Conservation (phyloP, 2,888 invertebrate species). For the Leptopilina myrica region DNA sequence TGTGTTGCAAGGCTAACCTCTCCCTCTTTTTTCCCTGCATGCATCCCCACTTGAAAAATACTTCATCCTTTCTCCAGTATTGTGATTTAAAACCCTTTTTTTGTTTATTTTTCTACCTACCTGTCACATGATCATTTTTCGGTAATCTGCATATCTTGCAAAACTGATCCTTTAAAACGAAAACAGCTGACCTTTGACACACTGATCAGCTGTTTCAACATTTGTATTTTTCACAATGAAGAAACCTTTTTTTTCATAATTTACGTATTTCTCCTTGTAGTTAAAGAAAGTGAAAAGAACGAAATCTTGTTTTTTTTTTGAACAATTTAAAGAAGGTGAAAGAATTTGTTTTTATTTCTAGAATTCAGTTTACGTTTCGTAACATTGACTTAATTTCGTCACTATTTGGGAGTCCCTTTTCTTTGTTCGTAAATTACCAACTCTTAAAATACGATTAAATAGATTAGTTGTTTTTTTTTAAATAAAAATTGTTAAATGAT, state of each 20-base stretch:
- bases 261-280: too few relatives aligned
- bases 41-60: neutral
- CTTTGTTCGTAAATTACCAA: neutral
- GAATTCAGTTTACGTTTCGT: neutral
- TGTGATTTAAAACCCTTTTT: slow-evolving; percentile 36
- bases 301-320: neutral
- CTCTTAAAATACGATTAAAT: neutral
- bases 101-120: slow-evolving; percentile 28
- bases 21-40: slow-evolving; percentile 26
- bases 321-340: neutral
- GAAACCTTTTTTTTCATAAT: neutral
- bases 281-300: neutral
- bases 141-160: slow-evolving; percentile 12
- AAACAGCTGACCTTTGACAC: slow-evolving; percentile 62
- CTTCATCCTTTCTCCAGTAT: slow-evolving; percentile 41
- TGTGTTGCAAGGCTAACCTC: slow-evolving; percentile 37
- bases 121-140: slow-evolving; percentile 41
- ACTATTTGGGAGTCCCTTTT: neutral
- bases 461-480: too few relatives aligned
- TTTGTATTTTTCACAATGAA: slow-evolving; percentile 8
- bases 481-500: too few relatives aligned
- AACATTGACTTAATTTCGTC: slow-evolving; percentile 3
- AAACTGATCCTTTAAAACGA: slow-evolving; percentile 28
- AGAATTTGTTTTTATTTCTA: neutral
- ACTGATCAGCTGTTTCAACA: slow-evolving; percentile 62